Base-by-base conservation (phyloP, 2,797 vertebrate genomes). In the Zonotrichia albicollis region DNA sequence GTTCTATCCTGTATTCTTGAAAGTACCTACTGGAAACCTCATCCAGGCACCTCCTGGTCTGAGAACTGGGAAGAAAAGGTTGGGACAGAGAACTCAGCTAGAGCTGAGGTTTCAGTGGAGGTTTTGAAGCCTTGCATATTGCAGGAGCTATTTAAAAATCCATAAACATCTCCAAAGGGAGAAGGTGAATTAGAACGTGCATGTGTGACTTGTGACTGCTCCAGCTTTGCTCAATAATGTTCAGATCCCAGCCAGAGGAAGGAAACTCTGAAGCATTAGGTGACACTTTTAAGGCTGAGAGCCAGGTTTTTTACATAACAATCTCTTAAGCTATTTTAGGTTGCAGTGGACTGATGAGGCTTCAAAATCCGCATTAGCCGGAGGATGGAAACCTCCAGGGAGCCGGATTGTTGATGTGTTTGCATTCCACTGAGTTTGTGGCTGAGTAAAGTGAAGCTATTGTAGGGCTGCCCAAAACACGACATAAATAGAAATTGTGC, bases 401-500 rank as follows among this genome's bases (percentile, higher is more conserved):
- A 94, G 88, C 58, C 20, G 15, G 43, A 62, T 25, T 68, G 76
- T 74, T 94, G 94, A 75, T 94, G 72, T 81, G 46, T 93, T 94
- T 94, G 88, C 87, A 80, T 90, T 87, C 73, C 92, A 90, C 42
- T 4, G 34, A 60, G 34, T 83, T 74, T 79, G 62, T 54, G 62
- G 54, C 84, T 67, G 67, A 74, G 61, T 18, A 5, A 5, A 72
- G 54, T 73, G 80, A 83, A 85, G 62, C 73, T 90, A 45, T 93
- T 91, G 66, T 81, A 96, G 76, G 58, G 85, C 89, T 95, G 95
- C 93, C 94, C 94, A 65, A 94, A 94, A 72, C 4, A 30, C 0
- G 84, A 95, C 95, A 96, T 95, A 96, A 96, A 96, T 94, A 96
- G 95, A 93, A 91, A 46, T 43, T 78, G 77, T 92, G 86, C 80